Conservation (phyloP, 2,888 invertebrate genomes). For the Lepidocyrtoides sp. region DNA sequence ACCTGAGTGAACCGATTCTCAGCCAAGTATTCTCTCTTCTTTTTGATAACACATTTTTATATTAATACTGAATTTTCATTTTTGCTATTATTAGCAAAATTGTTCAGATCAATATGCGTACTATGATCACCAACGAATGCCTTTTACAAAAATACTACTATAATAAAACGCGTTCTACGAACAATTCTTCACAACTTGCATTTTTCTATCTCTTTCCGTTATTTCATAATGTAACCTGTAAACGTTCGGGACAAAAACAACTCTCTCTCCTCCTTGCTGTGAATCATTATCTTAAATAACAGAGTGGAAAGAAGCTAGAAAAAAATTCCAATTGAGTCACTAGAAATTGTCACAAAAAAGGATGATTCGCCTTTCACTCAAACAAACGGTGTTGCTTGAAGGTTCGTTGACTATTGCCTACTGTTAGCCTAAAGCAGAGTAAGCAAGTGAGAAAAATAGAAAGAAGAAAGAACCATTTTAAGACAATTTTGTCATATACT, state of each 20-base stretch:
- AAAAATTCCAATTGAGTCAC: conserved; percentile 59
- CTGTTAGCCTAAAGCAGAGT: conserved; percentile 64
- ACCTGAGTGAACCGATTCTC: conserved; percentile 48
- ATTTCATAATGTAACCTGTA: background rate
- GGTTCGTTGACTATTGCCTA: conserved; percentile 42
- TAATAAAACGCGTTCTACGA: background rate
- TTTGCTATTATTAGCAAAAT: conserved; percentile 7
- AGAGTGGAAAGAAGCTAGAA: background rate
- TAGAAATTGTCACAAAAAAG: conserved; percentile 54
- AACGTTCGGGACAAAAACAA: background rate
- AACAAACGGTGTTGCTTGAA: background rate
- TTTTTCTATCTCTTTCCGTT: background rate
- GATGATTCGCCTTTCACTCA: conserved; percentile 49
- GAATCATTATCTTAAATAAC: conserved; percentile 26
- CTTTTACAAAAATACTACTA: background rate
- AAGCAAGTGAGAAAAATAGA: background rate
- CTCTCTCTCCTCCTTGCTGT: background rate
- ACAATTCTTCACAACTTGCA: background rate
- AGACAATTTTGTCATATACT: conserved; percentile 81
- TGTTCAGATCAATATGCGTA: conserved; percentile 21
- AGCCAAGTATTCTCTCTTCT: background rate
- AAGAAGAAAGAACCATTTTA: conserved; percentile 76
- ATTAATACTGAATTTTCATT: background rate
- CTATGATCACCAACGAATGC: background rate
- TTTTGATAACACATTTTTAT: too few species aligned